Percentiles rank a stretch among this genome's conserved stretches.
Evolutionary conservation across 2,797 vertebrate species (phyloP).

Genomic region (Lacerta viridis): DNA sequence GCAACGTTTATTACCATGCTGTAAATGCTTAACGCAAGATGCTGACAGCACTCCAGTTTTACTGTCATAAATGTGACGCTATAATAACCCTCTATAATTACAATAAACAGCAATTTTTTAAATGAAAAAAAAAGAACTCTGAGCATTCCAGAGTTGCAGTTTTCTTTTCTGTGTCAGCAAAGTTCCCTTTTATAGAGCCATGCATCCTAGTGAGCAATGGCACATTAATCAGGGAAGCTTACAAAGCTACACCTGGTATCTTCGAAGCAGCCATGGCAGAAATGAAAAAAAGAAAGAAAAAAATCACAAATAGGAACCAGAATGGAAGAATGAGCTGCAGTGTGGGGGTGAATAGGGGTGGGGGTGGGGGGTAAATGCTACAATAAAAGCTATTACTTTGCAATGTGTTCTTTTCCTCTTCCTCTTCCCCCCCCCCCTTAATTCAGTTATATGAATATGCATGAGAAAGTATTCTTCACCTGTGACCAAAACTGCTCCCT

Average conservation of each 20-base stretch:
- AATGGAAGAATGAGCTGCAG: not conserved
- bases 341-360: fast-evolving
- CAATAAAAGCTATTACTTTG: conserved; percentile 57
- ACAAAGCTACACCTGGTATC: conserved; percentile 51
- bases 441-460: conserved; percentile 56
- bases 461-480: conserved; percentile 52
- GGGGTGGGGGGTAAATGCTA: not conserved
- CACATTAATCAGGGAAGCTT: conserved; percentile 54
- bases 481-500: conserved; percentile 64
- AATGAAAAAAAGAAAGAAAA: conserved; percentile 23
- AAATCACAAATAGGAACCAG: conserved; percentile 9
- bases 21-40: conserved; percentile 71
- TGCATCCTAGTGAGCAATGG: conserved; percentile 62
- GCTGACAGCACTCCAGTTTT: conserved; percentile 71
- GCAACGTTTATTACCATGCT: conserved; percentile 68
- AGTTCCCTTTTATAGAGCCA: conserved; percentile 63
- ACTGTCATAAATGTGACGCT: conserved; percentile 69
- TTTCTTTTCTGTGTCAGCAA: conserved; percentile 75
- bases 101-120: conserved; percentile 74
- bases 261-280: conserved; percentile 57
- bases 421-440: not conserved
- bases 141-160: conserved; percentile 64
- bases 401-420: conserved; percentile 34
- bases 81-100: conserved; percentile 79
- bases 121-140: conserved; percentile 57